Base-by-base conservation (phyloP, 2,797 vertebrate genomes). In the Anisognathus igniventris region DNA sequence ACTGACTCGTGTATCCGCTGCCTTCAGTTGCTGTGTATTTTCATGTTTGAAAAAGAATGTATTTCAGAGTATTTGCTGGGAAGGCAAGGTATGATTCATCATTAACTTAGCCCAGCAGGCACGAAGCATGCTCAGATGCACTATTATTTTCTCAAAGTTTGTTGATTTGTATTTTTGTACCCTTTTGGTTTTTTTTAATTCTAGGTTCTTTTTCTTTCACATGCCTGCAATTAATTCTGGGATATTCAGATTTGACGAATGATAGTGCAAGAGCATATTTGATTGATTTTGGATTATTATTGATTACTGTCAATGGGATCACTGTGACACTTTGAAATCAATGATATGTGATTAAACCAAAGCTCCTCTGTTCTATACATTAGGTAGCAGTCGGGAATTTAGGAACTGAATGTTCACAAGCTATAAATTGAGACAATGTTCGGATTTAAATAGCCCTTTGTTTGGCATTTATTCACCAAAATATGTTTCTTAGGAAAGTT, bases 231-330 rank as follows among this genome's bases (percentile, higher is more conserved):
- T 97, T 98, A 97, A 96, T 96, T 97, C 80, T 94, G 95, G 94
- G 74, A 80, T 98, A 97, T 98, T 97, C 95, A 93, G 71, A 97
- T 98, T 97, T 98, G 98, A 98, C 94, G 86, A 98, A 97, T 98
- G 96, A 90, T 97, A 95, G 95, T 92, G 94, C 90, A 97, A 95
- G 91, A 97, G 88, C 87, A 96, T 96, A 97, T 97, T 80, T 95
- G 97, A 98, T 98, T 98, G 97, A 98, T 98, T 98, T 98, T 96
- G 95, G 97, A 97, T 98, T 97, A 97, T 98, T 98, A 98, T 98
- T 98, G 97, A 98, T 98, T 97, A 96, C 93, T 96, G 92, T 97
- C 98, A 96, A 96, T 98, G 97, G 97, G 97, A 98, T 98, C 97
- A 96, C 97, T 77, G 95, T 97, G 97, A 96, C 97, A 97, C 88